Conservation (phyloP, 1,140 invertebrate species). For the Brachionus manjavacas region DNA sequence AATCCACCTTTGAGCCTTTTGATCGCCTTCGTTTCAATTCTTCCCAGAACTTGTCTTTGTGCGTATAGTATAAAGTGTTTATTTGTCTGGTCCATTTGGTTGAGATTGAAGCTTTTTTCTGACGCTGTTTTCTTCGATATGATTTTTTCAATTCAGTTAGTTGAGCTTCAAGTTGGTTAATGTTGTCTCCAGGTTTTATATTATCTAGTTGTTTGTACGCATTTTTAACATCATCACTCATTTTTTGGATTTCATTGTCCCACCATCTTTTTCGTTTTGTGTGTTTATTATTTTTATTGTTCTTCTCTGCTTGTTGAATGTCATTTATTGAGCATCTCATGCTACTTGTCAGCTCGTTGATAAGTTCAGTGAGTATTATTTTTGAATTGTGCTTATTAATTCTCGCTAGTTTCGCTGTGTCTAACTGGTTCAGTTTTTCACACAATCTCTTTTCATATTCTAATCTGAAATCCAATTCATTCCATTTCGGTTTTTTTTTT, state of each 20-base stretch:
- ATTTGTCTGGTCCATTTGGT: not conserved
- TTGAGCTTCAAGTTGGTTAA: not conserved
- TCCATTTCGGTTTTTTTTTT: not conserved
- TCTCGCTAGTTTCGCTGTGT: not conserved
- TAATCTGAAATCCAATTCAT: not conserved
- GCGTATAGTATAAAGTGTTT: not conserved
- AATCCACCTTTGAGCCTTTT: not conserved
- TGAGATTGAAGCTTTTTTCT: not conserved
- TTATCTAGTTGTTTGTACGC: not conserved
- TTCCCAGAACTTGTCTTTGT: slow-evolving; percentile 16
- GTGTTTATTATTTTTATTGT: not conserved
- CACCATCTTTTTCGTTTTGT: not conserved
- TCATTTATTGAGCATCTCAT: not conserved
- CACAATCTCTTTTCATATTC: not conserved
- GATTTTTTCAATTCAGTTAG: not conserved
- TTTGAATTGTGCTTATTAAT: not conserved
- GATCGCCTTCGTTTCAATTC: not conserved
- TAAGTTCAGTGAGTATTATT: not conserved
- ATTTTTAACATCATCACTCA: not conserved
- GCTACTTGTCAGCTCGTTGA: not conserved
- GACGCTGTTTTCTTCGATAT: not conserved
- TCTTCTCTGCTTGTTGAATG: not conserved
- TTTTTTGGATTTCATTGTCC: not conserved
- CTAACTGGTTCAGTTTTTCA: not conserved
- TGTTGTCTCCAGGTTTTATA: not conserved